A percentile compares a stretch with the other conserved stretches of the same genome.
phyloP scores from a whole-genome alignment of 2,888 invertebrate genomes.

The Drosophila ezoana region DNA sequence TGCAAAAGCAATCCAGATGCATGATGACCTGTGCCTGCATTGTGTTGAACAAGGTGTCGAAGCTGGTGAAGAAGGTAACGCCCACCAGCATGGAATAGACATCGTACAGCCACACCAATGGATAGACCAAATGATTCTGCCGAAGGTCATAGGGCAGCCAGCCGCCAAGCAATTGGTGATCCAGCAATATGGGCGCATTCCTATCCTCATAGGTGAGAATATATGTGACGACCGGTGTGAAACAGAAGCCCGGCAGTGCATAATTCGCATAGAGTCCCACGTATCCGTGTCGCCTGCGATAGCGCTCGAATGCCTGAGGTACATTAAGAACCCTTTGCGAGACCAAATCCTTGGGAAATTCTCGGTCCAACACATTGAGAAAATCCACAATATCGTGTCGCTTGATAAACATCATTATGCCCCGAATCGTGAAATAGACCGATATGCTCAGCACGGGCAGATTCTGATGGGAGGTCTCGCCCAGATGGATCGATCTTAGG shows the following conservation, averaged over 20 bases:
- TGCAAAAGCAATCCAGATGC: slow-evolving; percentile 48
- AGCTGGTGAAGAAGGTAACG: slow-evolving; percentile 31
- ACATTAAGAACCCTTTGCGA: slow-evolving; percentile 32
- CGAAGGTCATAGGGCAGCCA: slow-evolving; percentile 53
- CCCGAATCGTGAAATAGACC: slow-evolving; percentile 37
- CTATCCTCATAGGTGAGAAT: slow-evolving; percentile 13
- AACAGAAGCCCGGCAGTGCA: background rate
- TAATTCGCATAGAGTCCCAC: background rate
- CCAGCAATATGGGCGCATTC: slow-evolving; percentile 26
- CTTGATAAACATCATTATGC: slow-evolving; percentile 42
- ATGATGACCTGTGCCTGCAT: slow-evolving; percentile 58
- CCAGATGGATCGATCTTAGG: background rate
- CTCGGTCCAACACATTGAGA: slow-evolving; percentile 43
- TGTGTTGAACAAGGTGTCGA: slow-evolving; percentile 51
- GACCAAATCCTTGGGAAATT: slow-evolving; percentile 43
- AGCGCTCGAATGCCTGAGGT: background rate
- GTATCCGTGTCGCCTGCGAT: slow-evolving; percentile 7
- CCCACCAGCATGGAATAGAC: slow-evolving; percentile 22
- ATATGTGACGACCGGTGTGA: slow-evolving; percentile 18
- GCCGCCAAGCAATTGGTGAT: slow-evolving; percentile 56
- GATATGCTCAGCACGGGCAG: slow-evolving; percentile 17
- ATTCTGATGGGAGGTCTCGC: slow-evolving; percentile 13
- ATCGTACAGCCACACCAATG: slow-evolving; percentile 34
- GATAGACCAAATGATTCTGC: slow-evolving; percentile 42
- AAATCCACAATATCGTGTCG: slow-evolving; percentile 41